phyloP scores from a whole-genome alignment of 2,888 invertebrate species.

The Drosophila mayaguana region DNA sequence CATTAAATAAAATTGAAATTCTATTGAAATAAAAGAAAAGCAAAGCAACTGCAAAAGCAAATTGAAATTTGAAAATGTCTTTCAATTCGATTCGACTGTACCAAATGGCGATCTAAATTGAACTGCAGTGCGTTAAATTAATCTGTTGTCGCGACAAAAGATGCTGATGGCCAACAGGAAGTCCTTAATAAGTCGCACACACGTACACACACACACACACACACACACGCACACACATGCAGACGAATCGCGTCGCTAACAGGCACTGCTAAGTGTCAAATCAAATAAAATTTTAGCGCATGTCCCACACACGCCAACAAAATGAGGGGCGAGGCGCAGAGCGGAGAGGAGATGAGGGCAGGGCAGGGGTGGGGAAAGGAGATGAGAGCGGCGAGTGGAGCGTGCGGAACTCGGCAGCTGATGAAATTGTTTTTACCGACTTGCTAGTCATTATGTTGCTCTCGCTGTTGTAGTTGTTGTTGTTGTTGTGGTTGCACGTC shows the following conservation, averaged over 20 bases:
- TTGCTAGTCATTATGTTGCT: conserved; percentile 55
- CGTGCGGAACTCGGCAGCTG: conserved; percentile 30
- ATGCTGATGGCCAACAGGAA: conserved; percentile 73
- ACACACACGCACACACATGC: conserved; percentile 10
- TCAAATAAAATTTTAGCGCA: conserved; percentile 77
- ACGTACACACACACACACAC: conserved; percentile 22
- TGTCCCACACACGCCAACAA: conserved; percentile 75
- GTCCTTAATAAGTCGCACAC: conserved; percentile 76
- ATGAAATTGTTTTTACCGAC: conserved; percentile 66
- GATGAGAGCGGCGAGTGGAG: conserved; percentile 16
- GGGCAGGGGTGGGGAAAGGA: background rate
- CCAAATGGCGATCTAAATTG: conserved; percentile 59
- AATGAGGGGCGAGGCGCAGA: conserved; percentile 2
- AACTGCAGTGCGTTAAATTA: conserved; percentile 79
- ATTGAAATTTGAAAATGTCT: conserved; percentile 21
- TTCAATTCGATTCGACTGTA: background rate
- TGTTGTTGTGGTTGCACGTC: conserved; percentile 38
- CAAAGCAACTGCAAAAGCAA: conserved; percentile 28
- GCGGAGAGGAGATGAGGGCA: background rate
- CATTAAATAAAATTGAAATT: conserved; percentile 55
- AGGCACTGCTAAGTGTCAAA: conserved; percentile 70
- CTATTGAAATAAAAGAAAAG: conserved; percentile 63
- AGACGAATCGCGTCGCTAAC: conserved; percentile 51
- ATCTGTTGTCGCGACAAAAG: conserved; percentile 80
- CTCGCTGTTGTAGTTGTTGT: conserved; percentile 14